Percentiles rank a stretch among this genome's conserved stretches.
phyloP scores from a whole-genome alignment of 2,888 invertebrate genomes.

The Campoletis raptor region DNA sequence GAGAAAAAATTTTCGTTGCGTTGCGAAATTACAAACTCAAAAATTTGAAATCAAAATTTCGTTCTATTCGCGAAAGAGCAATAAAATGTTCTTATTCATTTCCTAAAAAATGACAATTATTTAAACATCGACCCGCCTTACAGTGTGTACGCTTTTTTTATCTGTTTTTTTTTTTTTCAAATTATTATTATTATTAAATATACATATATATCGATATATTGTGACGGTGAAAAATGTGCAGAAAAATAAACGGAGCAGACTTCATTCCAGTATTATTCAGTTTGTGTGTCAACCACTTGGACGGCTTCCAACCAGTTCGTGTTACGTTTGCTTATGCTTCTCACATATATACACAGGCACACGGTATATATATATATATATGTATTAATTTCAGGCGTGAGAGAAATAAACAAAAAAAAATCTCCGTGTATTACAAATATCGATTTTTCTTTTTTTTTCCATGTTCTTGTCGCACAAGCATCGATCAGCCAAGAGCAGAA shows the following conservation, averaged over 20 bases:
- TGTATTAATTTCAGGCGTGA: constrained; percentile 2
- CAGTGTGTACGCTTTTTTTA: neutral
- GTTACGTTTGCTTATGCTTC: constrained; percentile 55
- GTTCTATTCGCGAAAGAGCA: neutral
- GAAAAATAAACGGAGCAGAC: constrained; percentile 29
- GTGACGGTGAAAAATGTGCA: constrained; percentile 26
- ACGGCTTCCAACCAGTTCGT: constrained; percentile 63
- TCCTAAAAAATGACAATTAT: constrained; percentile 10
- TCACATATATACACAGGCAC: constrained; percentile 9
- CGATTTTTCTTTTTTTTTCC: constrained; percentile 20
- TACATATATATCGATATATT: neutral
- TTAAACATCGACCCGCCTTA: neutral
- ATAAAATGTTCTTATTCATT: neutral
- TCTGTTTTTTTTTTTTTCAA: neutral
- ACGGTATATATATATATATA: neutral
- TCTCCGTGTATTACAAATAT: constrained; percentile 11
- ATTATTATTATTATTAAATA: neutral
- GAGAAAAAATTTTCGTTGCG: too few relatives aligned
- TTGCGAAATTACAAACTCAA: neutral
- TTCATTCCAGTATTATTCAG: constrained; percentile 64
- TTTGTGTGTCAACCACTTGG: constrained; percentile 66
- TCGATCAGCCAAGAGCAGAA: constrained; percentile 42
- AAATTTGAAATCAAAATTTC: neutral
- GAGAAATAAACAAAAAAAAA: neutral
- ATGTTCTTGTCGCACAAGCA: constrained; percentile 42